phyloP scores from a whole-genome alignment of 64 coral and sea anemone genomes.

The Hydrozoanthus tunicans region DNA sequence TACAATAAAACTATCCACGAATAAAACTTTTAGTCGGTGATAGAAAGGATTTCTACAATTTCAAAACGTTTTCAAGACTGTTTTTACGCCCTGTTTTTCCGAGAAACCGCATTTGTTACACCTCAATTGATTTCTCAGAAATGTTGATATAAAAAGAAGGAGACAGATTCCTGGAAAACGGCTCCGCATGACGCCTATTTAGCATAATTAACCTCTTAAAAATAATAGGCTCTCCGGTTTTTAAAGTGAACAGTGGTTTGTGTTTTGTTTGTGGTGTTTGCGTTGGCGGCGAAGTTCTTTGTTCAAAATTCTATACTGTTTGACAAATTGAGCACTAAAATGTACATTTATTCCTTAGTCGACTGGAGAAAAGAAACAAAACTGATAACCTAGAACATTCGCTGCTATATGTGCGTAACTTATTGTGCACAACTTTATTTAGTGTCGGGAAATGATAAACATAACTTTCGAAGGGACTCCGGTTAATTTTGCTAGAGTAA shows the following conservation, averaged over 20 bases:
- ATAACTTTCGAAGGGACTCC: too few relatives aligned
- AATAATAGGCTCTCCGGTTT: not conserved
- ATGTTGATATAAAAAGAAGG: not conserved
- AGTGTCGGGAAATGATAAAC: too few relatives aligned
- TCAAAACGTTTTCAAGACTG: not conserved
- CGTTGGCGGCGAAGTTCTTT: not conserved
- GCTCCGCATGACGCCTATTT: conserved; percentile 6
- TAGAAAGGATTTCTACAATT: not conserved
- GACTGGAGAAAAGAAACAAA: too few relatives aligned
- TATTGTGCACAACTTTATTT: too few relatives aligned
- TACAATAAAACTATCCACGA: not conserved
- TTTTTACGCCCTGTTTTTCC: not conserved
- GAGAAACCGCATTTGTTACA: not conserved
- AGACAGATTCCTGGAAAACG: conserved; percentile 45
- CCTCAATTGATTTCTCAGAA: not conserved
- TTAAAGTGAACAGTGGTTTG: not conserved
- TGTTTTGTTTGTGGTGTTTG: not conserved
- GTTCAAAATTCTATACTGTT: not conserved
- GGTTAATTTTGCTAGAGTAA: too few relatives aligned
- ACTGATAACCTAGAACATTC: too few relatives aligned
- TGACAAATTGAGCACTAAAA: too few relatives aligned
- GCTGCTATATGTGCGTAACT: too few relatives aligned
- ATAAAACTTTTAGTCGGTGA: not conserved
- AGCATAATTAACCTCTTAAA: conserved; percentile 16
- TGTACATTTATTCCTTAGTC: too few relatives aligned